Conservation (phyloP, 1,140 invertebrate species). For the Drosophila erecta region DNA sequence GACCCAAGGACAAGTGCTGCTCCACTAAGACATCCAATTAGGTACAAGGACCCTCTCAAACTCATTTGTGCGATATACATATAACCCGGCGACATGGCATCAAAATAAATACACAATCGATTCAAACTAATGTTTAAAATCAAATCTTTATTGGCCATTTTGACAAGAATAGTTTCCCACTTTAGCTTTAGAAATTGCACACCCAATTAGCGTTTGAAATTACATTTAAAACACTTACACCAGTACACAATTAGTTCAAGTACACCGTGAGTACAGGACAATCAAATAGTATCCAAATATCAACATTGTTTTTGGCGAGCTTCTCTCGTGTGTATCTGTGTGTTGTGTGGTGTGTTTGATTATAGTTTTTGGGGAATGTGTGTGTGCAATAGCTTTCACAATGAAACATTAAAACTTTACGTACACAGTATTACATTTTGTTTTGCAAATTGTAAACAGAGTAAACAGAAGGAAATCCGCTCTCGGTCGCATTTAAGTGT, state of each 20-base stretch:
- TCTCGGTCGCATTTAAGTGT: constrained; percentile 22
- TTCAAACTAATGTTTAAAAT: constrained; percentile 48
- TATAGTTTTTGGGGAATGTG: constrained; percentile 28
- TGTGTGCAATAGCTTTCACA: constrained; percentile 62
- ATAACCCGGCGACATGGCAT: not conserved
- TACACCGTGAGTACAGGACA: constrained; percentile 19
- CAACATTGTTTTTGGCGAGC: constrained; percentile 31
- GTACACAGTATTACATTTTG: constrained; percentile 44
- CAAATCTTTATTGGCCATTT: constrained; percentile 81
- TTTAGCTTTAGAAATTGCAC: constrained; percentile 43
- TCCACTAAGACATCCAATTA: constrained; percentile 36
- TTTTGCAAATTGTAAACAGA: constrained; percentile 36
- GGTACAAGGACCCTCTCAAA: not conserved
- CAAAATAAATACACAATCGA: not conserved
- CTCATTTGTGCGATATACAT: constrained; percentile 2
- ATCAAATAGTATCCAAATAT: constrained; percentile 42
- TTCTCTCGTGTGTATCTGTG: constrained; percentile 5
- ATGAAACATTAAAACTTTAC: constrained; percentile 55
- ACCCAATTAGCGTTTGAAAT: constrained; percentile 55
- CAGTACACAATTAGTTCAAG: constrained; percentile 58
- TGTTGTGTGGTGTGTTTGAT: constrained; percentile 7
- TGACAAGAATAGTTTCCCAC: constrained; percentile 82
- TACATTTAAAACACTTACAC: constrained; percentile 64
- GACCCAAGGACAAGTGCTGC: constrained; percentile 69
- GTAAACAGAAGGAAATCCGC: constrained; percentile 36